Percentiles rank a stretch among this genome's conserved stretches.
Evolutionary conservation across 2,113 vertebrate species (phyloP).

Genomic region (Nannobrachium achirus): DNA sequence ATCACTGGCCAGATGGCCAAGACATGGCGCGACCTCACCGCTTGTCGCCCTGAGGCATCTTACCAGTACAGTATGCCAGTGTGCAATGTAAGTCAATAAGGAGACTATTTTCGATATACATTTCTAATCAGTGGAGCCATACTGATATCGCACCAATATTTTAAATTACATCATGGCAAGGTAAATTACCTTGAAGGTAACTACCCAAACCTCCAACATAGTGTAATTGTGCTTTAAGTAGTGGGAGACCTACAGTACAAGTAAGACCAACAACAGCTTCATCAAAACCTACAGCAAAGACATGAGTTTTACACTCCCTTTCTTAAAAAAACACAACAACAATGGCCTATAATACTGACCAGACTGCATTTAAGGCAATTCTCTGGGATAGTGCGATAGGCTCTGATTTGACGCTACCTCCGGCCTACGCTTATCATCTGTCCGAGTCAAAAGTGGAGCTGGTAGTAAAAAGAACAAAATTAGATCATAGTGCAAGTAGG

Average conservation of each 20-base stretch:
- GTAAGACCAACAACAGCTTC: not conserved
- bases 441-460: constrained; percentile 16
- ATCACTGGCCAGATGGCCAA: too few relatives aligned
- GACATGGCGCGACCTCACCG: too few relatives aligned
- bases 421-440: not conserved
- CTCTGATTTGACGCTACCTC: not conserved
- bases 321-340: not conserved
- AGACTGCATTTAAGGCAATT: not conserved
- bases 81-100: too few relatives aligned
- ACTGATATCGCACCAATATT: too few relatives aligned
- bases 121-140: not conserved
- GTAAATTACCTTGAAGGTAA: too few relatives aligned
- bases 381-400: too few relatives aligned
- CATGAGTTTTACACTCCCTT: not conserved
- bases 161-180: too few relatives aligned
- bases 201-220: too few relatives aligned
- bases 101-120: not conserved
- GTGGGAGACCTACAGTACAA: not conserved
- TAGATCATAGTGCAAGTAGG: constrained; percentile 47
- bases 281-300: not conserved
- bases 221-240: too few relatives aligned
- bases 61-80: too few relatives aligned
- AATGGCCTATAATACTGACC: constrained; percentile 31
- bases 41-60: too few relatives aligned
- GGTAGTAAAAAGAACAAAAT: constrained; percentile 15